These are phyloP conservation scores for Apostichopus japonicus DNA, from an alignment of 35 echinoderm and acorn worm genomes.

Conservation along the genomic window DNA sequence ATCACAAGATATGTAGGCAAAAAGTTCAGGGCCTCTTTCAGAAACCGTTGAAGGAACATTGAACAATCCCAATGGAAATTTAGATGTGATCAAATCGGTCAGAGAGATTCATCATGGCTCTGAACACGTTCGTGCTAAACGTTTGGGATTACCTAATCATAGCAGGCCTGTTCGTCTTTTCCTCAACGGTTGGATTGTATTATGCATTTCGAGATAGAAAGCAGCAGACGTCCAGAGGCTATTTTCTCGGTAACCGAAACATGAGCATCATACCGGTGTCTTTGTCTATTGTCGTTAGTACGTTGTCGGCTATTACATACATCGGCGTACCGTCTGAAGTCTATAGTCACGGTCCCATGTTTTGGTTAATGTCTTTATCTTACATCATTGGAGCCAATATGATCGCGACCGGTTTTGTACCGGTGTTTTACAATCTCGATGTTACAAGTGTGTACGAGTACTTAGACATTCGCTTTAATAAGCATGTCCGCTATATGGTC, in stretches of 20 bases:
- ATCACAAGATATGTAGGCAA: too few species aligned
- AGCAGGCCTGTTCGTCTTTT: not conserved
- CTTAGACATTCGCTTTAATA: conserved; percentile 23
- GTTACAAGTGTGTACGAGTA: conserved; percentile 51
- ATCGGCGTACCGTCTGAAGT: not conserved
- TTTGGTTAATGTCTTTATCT: not conserved
- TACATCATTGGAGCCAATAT: not conserved
- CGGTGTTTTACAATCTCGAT: conserved; percentile 35
- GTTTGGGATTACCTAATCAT: conserved; percentile 45
- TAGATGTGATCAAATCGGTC: too few species aligned
- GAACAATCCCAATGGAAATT: too few species aligned
- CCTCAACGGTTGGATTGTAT: conserved; percentile 16
- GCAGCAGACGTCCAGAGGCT: conserved; percentile 23
- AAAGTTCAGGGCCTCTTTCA: too few species aligned
- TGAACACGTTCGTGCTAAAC: not conserved
- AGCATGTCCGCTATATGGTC: conserved; percentile 6
- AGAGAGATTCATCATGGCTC: too few species aligned
- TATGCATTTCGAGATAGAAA: conserved; percentile 8
- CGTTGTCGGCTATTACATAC: not conserved
- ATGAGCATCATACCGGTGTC: conserved; percentile 13
- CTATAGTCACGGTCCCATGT: not conserved
- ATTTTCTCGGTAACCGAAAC: conserved; percentile 16
- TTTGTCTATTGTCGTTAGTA: not conserved
- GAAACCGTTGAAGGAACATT: too few species aligned
- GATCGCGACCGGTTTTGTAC: not conserved